Evolutionary conservation across 2,888 invertebrate genomes (phyloP), one percentile per base, ranked within the genome.

Genomic region (Scelioninae gen. 2): DNA sequence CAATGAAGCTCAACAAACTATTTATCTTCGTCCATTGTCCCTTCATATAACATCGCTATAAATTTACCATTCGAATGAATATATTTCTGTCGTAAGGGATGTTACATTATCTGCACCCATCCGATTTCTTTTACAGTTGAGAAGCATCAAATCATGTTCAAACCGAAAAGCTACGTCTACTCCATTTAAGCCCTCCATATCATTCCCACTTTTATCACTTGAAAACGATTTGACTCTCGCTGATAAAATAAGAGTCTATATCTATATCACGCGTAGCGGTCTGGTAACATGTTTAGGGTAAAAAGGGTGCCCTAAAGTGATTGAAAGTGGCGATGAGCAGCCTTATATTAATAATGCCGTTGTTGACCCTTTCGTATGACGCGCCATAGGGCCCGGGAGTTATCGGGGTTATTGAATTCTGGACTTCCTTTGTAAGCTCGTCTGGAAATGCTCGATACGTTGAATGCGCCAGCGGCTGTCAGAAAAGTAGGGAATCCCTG

Each of bases 321-420:
- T 60, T 48, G 55, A 67, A 55, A 53, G 67, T 33, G 46, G 25
- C 52, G 57, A 68, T 63, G 67, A 63, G 67, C 63, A 45, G 39
- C 35, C 41, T 48, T 61, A 45, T 68, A 64, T 73, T 73, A 68
- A 73, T 68, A 74, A 63, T 67, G 33, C 43, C 15, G 39, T 10
- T 18, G 31, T 57, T 75, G 75, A 70, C 75, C 70, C 70, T 63
- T 67, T 52, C 45, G 57, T 45, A 57, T 64, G 61, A 67, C 41
- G 16, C 5, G 25, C 16, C 16, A 15, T 33, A 55, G 50, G 65
- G 65, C 61, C 46, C 45, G 73, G n/a, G 75, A 76, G 75, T 80
- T 82, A 81, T 80, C 79, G 78, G 75, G 77, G 76, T 82, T 81
- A 80, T 82, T 82, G 81, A 80, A 81, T 82, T 81, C 75, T 77